These are phyloP conservation scores for Tetragonisca angustula DNA, from an alignment of 2,888 invertebrate species.

Conservation along the genomic window DNA sequence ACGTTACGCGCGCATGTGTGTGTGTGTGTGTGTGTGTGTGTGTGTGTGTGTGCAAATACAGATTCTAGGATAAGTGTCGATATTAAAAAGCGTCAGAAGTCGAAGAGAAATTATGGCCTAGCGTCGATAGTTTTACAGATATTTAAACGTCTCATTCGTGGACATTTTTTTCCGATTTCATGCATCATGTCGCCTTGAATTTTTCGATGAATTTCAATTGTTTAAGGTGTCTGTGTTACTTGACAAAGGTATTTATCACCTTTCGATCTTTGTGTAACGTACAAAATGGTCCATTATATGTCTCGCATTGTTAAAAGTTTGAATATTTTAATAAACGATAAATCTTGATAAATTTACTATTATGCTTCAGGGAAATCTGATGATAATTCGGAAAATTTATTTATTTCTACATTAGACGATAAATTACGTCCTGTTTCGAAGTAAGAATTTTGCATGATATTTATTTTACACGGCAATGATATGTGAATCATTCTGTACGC, in stretches of 20 bases:
- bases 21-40: background rate
- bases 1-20: constrained; percentile 2
- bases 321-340: background rate
- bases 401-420: background rate
- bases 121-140: constrained; percentile 24
- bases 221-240: constrained; percentile 2
- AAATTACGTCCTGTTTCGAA: background rate
- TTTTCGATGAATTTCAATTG: background rate
- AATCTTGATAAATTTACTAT: background rate
- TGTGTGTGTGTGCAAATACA: background rate
- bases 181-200: background rate
- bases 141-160: background rate
- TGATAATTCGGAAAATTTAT: background rate
- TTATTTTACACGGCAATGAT: background rate
- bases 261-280: background rate
- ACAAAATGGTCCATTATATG: constrained; percentile 1
- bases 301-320: background rate
- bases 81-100: constrained; percentile 21
- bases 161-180: constrained; percentile 15
- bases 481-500: background rate
- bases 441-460: background rate
- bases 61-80: constrained; percentile 11
- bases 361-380: background rate
- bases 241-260: background rate
- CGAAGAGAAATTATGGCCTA: constrained; percentile 42